phyloP scores from a whole-genome alignment of 2,797 vertebrate genomes.

The Phrynocephalus vlangalii region DNA sequence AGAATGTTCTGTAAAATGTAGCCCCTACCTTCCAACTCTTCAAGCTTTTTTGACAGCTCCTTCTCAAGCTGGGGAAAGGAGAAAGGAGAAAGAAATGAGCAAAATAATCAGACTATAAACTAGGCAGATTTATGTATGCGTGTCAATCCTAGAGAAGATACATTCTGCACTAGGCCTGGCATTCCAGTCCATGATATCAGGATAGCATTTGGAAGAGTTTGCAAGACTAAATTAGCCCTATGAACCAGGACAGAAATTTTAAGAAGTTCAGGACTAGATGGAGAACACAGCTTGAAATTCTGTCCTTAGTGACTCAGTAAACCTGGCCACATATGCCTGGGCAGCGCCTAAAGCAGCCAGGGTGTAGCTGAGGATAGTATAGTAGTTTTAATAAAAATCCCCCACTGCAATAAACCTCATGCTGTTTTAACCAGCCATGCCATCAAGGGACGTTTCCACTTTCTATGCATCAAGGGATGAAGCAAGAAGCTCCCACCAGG shows the following conservation, averaged over 20 bases:
- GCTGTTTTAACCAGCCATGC: too few species aligned
- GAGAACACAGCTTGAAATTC: slow-evolving; percentile 21
- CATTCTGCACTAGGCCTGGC: not conserved
- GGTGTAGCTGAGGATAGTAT: too few species aligned
- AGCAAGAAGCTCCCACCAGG: too few species aligned
- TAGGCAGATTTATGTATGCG: not conserved
- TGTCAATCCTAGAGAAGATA: not conserved
- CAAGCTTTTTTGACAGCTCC: slow-evolving; percentile 89
- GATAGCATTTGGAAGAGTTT: not conserved
- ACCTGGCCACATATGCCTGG: too few species aligned
- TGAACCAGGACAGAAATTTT: not conserved
- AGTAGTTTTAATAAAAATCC: too few species aligned
- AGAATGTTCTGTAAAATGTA: not conserved
- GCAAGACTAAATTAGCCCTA: not conserved
- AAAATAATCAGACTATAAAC: slow-evolving; percentile 46
- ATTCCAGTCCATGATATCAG: not conserved
- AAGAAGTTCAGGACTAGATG: slow-evolving; percentile 16
- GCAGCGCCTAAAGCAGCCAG: too few species aligned
- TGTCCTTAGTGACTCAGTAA: not conserved
- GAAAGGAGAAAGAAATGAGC: slow-evolving; percentile 48
- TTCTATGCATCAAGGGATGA: too few species aligned
- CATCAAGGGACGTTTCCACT: too few species aligned
- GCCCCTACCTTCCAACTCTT: slow-evolving; percentile 89
- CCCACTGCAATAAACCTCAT: too few species aligned
- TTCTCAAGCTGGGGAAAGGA: slow-evolving; percentile 85